A percentile compares a stretch with the other conserved stretches of the same genome.
Conservation (phyloP, 2,113 vertebrate genomes). For the Syrrhaptes paradoxus region DNA sequence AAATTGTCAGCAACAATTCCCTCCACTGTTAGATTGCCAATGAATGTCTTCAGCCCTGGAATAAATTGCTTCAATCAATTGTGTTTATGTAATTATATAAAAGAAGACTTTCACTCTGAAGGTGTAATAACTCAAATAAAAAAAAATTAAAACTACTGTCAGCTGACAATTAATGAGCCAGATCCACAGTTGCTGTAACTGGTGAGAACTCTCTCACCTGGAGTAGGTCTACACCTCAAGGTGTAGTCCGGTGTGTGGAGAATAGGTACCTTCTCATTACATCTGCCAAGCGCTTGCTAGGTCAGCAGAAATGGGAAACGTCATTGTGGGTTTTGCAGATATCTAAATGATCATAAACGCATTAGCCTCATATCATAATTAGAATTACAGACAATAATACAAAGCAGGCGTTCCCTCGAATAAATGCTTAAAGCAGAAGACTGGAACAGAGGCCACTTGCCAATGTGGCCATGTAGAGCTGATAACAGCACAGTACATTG, state of each 20-base stretch:
- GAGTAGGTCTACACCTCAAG: not conserved
- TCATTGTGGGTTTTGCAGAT: not conserved
- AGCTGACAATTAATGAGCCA: not conserved
- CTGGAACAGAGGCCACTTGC: not conserved
- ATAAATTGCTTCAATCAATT: constrained; percentile 2
- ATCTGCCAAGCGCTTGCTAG: not conserved
- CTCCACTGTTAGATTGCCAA: not conserved
- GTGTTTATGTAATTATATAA: not conserved
- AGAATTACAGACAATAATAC: not conserved
- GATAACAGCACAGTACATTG: not conserved
- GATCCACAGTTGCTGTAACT: not conserved
- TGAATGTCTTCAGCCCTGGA: not conserved
- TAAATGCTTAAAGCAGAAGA: not conserved
- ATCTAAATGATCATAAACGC: not conserved
- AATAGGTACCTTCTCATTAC: not conserved
- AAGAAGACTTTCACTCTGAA: not conserved
- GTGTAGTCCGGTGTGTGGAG: not conserved
- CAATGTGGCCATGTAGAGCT: not conserved
- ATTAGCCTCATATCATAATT: not conserved
- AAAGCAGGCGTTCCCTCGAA: not conserved
- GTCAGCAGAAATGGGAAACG: not conserved
- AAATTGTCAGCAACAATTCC: constrained; percentile 31
- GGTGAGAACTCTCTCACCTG: not conserved
- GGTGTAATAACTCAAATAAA: not conserved
- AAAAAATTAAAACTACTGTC: not conserved